These are phyloP conservation scores for Cantharis nigra DNA, from an alignment of 2,888 invertebrate genomes.

Conservation along the genomic window DNA sequence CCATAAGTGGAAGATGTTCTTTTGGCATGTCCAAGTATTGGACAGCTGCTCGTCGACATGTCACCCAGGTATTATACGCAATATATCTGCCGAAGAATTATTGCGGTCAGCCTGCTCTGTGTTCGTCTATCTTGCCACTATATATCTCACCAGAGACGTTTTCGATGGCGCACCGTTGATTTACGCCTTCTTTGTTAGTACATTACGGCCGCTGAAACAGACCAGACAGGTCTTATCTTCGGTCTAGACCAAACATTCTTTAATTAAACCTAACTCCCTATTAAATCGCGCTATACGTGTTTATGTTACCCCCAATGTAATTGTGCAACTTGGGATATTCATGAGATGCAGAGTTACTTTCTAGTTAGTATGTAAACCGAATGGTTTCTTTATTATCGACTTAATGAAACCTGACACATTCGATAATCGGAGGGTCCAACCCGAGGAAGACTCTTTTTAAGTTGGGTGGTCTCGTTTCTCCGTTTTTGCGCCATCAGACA, in stretches of 20 bases:
- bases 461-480: background rate
- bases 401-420: background rate
- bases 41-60: conserved; percentile 37
- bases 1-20: conserved; percentile 20
- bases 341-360: conserved; percentile 25
- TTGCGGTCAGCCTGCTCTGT: conserved; percentile 45
- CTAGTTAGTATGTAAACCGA: conserved; percentile 1
- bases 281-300: conserved; percentile 39
- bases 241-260: conserved; percentile 42
- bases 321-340: conserved; percentile 31
- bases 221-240: conserved; percentile 40
- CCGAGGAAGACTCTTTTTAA: background rate
- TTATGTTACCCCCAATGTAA: conserved; percentile 35
- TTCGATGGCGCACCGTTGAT: conserved; percentile 46
- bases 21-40: conserved; percentile 29
- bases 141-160: conserved; percentile 44
- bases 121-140: conserved; percentile 44
- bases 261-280: conserved; percentile 43
- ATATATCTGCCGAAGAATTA: conserved; percentile 48
- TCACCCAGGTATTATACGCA: conserved; percentile 48
- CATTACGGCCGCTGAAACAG: conserved; percentile 40
- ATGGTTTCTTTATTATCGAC: background rate
- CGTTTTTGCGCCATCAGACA: background rate
- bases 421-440: background rate
- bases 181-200: conserved; percentile 47